phyloP scores from a whole-genome alignment of 1,140 invertebrate species.

The Zaprionus africanus region DNA sequence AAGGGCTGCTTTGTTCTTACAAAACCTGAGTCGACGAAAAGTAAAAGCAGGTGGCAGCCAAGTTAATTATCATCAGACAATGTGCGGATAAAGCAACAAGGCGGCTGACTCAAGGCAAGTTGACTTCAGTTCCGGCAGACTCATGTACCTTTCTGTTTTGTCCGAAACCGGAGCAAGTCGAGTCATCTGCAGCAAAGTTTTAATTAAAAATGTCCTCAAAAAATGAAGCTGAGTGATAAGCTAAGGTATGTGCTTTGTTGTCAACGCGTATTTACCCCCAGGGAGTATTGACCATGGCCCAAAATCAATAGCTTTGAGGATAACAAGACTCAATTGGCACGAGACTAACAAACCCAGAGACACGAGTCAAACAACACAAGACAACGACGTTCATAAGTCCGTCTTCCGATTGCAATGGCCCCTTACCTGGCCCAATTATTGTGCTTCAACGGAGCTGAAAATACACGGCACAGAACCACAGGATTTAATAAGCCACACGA shows the following conservation, averaged over 20 bases:
- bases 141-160: slow-evolving; percentile 9
- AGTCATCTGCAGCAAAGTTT: slow-evolving; percentile 45
- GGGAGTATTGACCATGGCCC: slow-evolving; percentile 17
- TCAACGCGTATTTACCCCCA: slow-evolving; percentile 19
- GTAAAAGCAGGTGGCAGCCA: slow-evolving; percentile 19
- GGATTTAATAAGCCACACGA: slow-evolving; percentile 60
- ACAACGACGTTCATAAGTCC: slow-evolving; percentile 13
- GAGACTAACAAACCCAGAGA: slow-evolving; percentile 46
- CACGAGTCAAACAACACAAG: slow-evolving; percentile 5
- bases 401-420: background rate
- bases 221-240: slow-evolving; percentile 2
- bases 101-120: too few species aligned
- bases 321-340: slow-evolving; percentile 31
- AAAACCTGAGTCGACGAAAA: slow-evolving; percentile 19
- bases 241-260: background rate
- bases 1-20: slow-evolving; percentile 20
- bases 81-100: background rate
- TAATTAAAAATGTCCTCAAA: slow-evolving; percentile 54
- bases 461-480: slow-evolving; percentile 41
- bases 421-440: slow-evolving; percentile 61
- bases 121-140: slow-evolving; percentile 20
- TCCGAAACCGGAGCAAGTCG: background rate
- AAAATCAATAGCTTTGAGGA: slow-evolving; percentile 46
- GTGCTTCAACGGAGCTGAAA: slow-evolving; percentile 66
- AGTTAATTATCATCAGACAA: slow-evolving; percentile 40